These are phyloP conservation scores for Apodemus agrarius DNA, from an alignment of 2,797 vertebrate species.

Conservation along the genomic window DNA sequence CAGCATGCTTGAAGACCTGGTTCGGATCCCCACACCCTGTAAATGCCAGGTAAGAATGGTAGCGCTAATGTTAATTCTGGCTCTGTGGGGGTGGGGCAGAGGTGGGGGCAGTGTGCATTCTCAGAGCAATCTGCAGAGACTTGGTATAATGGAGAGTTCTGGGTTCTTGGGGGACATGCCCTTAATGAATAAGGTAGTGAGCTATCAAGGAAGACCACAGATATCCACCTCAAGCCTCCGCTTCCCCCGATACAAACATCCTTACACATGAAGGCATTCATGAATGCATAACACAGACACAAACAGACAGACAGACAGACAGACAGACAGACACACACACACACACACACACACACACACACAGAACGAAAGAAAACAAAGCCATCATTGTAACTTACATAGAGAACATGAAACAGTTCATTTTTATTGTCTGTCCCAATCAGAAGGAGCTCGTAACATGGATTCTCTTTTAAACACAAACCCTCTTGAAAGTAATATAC, in stretches of 20 bases:
- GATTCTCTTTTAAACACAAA: not conserved
- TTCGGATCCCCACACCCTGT: not conserved
- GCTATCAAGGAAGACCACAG: not conserved
- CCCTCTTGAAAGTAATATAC: not conserved
- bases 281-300: not conserved
- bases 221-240: not conserved
- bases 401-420: not conserved
- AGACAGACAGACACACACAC: no score
- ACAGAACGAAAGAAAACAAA: not conserved
- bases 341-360: not conserved
- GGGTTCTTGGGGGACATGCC: not conserved
- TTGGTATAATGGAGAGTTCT: not conserved
- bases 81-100: no score
- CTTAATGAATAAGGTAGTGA: not conserved
- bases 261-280: not conserved
- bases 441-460: not conserved
- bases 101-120: no score
- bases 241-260: not conserved
- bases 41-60: not conserved
- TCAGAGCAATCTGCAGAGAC: not conserved
- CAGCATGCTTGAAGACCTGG: not conserved
- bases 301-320: no score
- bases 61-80: not conserved
- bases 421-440: conserved; percentile 1
- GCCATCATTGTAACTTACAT: not conserved